Evolutionary conservation across 2,113 vertebrate species (phyloP).

Genomic region (Macquaria australasica): DNA sequence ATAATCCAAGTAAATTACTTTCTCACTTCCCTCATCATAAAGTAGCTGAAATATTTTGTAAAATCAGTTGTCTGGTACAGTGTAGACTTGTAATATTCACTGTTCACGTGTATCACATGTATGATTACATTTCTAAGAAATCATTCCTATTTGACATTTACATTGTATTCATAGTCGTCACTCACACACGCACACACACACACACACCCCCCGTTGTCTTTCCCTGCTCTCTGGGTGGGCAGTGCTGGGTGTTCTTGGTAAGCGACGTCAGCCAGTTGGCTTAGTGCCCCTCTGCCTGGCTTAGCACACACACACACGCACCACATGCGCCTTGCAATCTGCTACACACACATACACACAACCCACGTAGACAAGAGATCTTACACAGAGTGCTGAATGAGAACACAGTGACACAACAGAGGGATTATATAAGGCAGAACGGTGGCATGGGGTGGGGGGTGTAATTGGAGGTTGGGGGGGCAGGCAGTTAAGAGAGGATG

Average conservation of each 20-base stretch:
- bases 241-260: slow-evolving; percentile 44
- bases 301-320: slow-evolving; percentile 42
- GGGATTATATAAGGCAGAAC: slow-evolving; percentile 66
- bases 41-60: not conserved
- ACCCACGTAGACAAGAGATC: slow-evolving; percentile 42
- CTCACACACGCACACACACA: not conserved
- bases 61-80: not conserved
- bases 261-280: slow-evolving; percentile 58
- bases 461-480: slow-evolving; percentile 41
- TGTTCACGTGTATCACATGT: not conserved
- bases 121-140: not conserved
- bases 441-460: slow-evolving; percentile 18
- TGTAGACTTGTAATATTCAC: not conserved
- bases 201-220: not conserved
- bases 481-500: slow-evolving; percentile 39
- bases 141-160: not conserved
- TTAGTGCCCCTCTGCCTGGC: slow-evolving; percentile 55
- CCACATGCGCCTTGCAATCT: not conserved
- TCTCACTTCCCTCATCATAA: not conserved
- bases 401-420: slow-evolving; percentile 56
- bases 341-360: slow-evolving; percentile 26
- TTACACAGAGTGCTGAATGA: slow-evolving; percentile 58
- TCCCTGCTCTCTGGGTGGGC: slow-evolving; percentile 38
- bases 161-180: not conserved
- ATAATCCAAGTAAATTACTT: not conserved